phyloP scores from a whole-genome alignment of 2,113 vertebrate species.

The Tychaedon coryphoeus region DNA sequence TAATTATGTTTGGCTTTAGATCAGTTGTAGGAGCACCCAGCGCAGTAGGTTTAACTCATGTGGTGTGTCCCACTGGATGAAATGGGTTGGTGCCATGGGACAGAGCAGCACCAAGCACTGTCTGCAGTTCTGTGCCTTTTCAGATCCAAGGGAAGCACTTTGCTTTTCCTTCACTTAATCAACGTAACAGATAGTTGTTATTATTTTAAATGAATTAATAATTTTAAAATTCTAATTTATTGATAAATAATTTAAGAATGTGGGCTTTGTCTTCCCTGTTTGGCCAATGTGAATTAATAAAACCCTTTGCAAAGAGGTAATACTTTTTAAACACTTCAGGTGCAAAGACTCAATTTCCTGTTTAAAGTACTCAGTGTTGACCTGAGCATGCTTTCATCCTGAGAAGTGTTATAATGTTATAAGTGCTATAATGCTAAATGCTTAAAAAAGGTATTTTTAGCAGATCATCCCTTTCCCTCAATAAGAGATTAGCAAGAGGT shows the following conservation, averaged over 20 bases:
- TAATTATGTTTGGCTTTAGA: background rate
- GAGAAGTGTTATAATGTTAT: background rate
- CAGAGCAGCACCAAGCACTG: background rate
- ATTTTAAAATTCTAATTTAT: background rate
- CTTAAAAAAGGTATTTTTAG: background rate
- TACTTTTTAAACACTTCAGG: background rate
- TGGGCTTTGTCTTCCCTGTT: background rate
- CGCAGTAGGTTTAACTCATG: background rate
- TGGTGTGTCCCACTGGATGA: background rate
- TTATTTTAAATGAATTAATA: constrained; percentile 3
- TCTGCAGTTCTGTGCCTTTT: background rate
- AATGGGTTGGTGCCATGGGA: background rate
- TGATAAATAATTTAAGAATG: constrained; percentile 21
- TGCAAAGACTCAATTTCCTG: background rate
- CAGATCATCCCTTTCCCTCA: background rate
- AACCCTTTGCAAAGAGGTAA: background rate
- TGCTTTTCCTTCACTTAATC: background rate
- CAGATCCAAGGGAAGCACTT: background rate
- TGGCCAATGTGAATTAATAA: background rate
- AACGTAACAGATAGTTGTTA: background rate
- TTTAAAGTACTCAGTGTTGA: background rate
- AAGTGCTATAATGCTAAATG: background rate
- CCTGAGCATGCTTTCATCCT: background rate
- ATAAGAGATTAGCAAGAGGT: background rate
- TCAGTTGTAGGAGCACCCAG: background rate